These are phyloP conservation scores for Pristis pectinata DNA, from an alignment of 2,797 vertebrate genomes.

Conservation along the genomic window DNA sequence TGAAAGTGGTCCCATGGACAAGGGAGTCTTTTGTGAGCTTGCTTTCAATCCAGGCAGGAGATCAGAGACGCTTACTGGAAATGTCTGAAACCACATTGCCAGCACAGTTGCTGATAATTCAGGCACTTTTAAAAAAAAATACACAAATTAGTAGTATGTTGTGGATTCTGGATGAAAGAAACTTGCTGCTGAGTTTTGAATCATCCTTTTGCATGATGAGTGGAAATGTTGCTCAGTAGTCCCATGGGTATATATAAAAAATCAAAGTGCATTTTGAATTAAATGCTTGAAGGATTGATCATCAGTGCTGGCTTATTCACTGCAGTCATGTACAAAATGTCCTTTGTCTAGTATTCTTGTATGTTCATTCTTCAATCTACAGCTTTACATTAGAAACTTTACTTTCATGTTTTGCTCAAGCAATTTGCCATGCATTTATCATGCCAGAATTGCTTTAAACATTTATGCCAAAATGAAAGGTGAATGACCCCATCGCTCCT, in stretches of 20 bases:
- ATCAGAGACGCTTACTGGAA: neutral
- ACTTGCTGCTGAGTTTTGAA: neutral
- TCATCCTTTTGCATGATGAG: neutral
- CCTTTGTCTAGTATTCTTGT: slow-evolving; percentile 13
- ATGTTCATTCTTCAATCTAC: neutral
- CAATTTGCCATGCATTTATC: neutral
- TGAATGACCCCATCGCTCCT: neutral
- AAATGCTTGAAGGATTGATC: slow-evolving; percentile 16
- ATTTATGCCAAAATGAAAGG: neutral
- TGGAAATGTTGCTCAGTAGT: neutral
- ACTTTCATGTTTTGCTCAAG: neutral
- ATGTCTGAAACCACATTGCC: neutral
- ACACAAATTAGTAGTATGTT: neutral
- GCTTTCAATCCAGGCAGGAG: neutral
- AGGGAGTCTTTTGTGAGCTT: neutral
- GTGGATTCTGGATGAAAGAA: neutral
- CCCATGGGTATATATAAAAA: neutral
- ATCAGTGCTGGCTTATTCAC: slow-evolving; percentile 10
- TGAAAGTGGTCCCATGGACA: too few relatives aligned
- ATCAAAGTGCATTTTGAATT: neutral
- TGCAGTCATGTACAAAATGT: neutral
- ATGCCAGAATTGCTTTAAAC: neutral
- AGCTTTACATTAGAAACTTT: neutral
- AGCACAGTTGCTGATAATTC: neutral
- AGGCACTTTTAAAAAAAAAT: neutral